Percentiles rank a stretch among this genome's conserved stretches.
Conservation (phyloP, 2,888 invertebrate genomes). For the Conchocele bisecta region DNA sequence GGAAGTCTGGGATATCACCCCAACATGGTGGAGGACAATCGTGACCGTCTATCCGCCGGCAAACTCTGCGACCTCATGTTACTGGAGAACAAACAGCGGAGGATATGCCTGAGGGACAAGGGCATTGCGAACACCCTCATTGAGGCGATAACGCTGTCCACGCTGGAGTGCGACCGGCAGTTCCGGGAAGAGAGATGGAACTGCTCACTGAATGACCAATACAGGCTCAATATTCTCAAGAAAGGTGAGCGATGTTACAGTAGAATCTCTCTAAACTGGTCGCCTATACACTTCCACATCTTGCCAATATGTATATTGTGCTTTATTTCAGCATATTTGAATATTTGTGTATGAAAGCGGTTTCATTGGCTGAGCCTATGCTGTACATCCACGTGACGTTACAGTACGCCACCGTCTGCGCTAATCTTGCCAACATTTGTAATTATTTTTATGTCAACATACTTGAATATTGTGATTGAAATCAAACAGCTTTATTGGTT, state of each 20-base stretch:
- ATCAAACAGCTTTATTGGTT: too few species aligned
- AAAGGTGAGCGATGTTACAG: constrained; percentile 89
- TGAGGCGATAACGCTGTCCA: constrained; percentile 95
- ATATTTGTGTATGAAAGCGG: too few species aligned
- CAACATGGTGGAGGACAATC: constrained; percentile 29
- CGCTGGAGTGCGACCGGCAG: constrained; percentile 96
- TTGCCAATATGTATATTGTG: too few species aligned
- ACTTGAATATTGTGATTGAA: too few species aligned
- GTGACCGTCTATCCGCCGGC: constrained; percentile 45
- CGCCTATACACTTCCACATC: too few species aligned
- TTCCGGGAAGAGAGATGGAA: constrained; percentile 97
- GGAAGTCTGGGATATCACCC: constrained; percentile 40
- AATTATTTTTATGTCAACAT: too few species aligned
- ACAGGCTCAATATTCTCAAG: constrained; percentile 97
- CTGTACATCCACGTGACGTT: too few species aligned
- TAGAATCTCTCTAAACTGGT: too few species aligned
- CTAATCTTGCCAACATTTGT: too few species aligned
- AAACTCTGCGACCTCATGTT: constrained; percentile 73
- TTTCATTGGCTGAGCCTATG: too few species aligned
- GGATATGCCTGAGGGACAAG: constrained; percentile 93
- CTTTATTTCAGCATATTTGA: too few species aligned
- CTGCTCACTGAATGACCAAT: constrained; percentile 95
- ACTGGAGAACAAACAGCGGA: constrained; percentile 88
- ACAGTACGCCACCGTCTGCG: too few species aligned
- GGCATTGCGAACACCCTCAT: constrained; percentile 95